A percentile compares a stretch with the other conserved stretches of the same genome.
Conservation (phyloP, 2,797 vertebrate species). For the Chrysocyon brachyurus region DNA sequence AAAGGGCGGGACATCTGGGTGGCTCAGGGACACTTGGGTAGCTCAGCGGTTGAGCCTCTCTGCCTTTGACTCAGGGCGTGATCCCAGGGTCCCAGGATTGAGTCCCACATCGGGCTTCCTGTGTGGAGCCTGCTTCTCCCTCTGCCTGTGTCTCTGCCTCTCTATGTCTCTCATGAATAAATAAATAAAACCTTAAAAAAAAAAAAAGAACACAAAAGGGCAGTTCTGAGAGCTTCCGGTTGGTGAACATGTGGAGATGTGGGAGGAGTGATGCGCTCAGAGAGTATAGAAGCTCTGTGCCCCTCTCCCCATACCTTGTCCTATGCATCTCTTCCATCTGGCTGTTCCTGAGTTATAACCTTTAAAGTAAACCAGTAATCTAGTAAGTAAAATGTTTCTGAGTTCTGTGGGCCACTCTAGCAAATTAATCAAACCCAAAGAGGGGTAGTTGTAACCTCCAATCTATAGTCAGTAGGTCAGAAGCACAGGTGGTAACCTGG, state of each 20-base stretch:
- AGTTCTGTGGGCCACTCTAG: not conserved
- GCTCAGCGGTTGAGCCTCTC: no score
- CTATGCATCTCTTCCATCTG: not conserved
- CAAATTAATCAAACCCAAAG: not conserved
- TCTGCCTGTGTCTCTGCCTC: no score
- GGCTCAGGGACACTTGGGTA: no score
- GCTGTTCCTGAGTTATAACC: not conserved
- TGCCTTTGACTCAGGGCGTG: no score
- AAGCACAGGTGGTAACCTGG: not conserved
- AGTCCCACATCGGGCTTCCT: no score
- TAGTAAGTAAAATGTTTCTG: not conserved
- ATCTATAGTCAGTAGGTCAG: not conserved
- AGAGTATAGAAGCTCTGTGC: not conserved
- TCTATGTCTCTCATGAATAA: no score
- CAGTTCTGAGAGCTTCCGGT: not conserved
- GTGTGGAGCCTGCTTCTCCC: no score
- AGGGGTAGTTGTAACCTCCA: not conserved
- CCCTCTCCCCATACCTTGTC: no score
- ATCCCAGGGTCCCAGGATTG: no score
- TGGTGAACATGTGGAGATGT: not conserved
- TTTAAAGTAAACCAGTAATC: not conserved
- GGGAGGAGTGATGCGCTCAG: not conserved
- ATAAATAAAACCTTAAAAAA: no score
- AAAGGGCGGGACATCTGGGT: no score
- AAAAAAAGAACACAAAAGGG: not conserved